phyloP scores from a whole-genome alignment of 2,888 invertebrate genomes.

The Pyrgus malvae region DNA sequence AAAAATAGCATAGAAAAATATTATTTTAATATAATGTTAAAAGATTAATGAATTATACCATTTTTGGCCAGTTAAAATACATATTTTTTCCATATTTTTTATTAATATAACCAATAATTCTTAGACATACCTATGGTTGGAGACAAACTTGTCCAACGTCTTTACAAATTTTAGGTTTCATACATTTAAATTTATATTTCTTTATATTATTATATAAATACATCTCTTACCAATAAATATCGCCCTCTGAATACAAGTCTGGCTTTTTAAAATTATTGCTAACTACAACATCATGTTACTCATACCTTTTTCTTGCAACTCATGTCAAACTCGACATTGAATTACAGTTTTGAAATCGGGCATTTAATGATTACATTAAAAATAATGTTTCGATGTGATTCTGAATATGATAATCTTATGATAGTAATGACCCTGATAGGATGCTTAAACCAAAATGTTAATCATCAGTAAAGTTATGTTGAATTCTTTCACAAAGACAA shows the following conservation, averaged over 20 bases:
- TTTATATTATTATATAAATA: neutral
- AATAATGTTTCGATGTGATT: no score
- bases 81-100: constrained; percentile 43
- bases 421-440: no score
- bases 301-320: no score
- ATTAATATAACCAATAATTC: constrained; percentile 59
- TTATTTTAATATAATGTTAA: no score
- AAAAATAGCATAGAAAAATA: no score
- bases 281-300: neutral
- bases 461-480: no score
- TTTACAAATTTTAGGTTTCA: neutral
- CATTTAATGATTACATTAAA: neutral
- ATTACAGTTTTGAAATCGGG: neutral
- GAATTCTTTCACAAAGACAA: no score
- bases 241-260: neutral
- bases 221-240: neutral
- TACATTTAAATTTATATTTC: neutral
- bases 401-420: no score
- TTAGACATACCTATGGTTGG: constrained; percentile 34
- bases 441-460: no score
- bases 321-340: neutral
- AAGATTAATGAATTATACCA: no score
- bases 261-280: neutral
- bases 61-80: constrained; percentile 17
- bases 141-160: neutral